Evolutionary conservation across 1,140 invertebrate genomes (phyloP).

Genomic region (Penaeus vannamei): DNA sequence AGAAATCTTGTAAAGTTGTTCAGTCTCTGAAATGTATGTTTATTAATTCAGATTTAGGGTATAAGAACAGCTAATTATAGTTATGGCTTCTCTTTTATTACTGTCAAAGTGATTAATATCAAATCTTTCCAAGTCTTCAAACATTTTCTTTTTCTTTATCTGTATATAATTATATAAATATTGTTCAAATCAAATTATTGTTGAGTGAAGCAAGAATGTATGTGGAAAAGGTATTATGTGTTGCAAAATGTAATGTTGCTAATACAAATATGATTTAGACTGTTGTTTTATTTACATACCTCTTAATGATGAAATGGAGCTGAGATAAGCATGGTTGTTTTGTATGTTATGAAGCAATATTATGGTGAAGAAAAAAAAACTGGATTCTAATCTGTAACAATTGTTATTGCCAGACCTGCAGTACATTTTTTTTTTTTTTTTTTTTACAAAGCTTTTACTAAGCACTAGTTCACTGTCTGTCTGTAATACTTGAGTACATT

Average conservation of each 20-base stretch:
- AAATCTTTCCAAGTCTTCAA: constrained; percentile 8
- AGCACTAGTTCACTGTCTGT: too few relatives aligned
- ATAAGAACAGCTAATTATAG: neutral
- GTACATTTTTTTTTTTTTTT: too few relatives aligned
- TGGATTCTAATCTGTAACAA: too few relatives aligned
- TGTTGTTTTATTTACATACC: constrained; percentile 16
- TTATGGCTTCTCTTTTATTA: constrained; percentile 13
- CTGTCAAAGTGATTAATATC: constrained; percentile 27
- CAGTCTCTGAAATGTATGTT: neutral
- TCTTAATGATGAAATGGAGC: too few relatives aligned
- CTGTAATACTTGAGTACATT: too few relatives aligned
- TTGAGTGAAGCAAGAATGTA: constrained; percentile 45
- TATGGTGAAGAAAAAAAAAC: too few relatives aligned
- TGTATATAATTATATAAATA: constrained; percentile 64
- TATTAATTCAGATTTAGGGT: too few relatives aligned
- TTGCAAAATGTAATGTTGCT: constrained; percentile 54
- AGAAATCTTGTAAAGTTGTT: neutral
- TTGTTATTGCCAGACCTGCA: too few relatives aligned
- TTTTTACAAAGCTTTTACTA: too few relatives aligned
- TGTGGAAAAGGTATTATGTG: constrained; percentile 47
- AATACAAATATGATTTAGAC: constrained; percentile 37
- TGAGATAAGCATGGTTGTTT: too few relatives aligned
- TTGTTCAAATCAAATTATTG: constrained; percentile 64
- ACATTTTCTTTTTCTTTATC: constrained; percentile 14
- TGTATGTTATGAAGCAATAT: too few relatives aligned